Conservation (phyloP, 2,888 invertebrate genomes). For the Synanthedon myopaeformis region DNA sequence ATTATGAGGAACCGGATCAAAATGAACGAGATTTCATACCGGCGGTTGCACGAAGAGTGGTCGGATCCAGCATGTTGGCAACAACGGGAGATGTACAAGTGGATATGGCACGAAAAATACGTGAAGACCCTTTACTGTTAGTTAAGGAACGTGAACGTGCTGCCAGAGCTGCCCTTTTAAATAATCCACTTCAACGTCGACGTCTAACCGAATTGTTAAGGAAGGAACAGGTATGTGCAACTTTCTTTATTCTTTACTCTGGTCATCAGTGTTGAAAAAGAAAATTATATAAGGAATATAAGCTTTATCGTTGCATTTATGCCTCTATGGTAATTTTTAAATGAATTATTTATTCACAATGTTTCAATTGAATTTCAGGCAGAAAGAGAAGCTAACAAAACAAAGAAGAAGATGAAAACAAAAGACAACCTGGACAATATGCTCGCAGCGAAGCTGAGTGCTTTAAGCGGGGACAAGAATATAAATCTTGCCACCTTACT, state of each 20-base stretch:
- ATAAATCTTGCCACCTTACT: conserved; percentile 45
- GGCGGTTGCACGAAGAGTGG: conserved; percentile 60
- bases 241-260: too few relatives aligned
- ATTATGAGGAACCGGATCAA: conserved; percentile 72
- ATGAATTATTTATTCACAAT: too few relatives aligned
- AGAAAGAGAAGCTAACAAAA: conserved; percentile 55
- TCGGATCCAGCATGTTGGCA: conserved; percentile 50
- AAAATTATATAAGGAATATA: too few relatives aligned
- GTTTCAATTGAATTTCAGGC: conserved; percentile 26
- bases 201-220: conserved; percentile 84
- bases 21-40: conserved; percentile 83
- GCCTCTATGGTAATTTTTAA: too few relatives aligned
- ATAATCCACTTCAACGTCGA: conserved; percentile 92
- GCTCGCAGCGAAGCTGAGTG: conserved; percentile 77
- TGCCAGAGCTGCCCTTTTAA: conserved; percentile 83
- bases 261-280: too few relatives aligned
- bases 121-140: conserved; percentile 92
- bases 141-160: conserved; percentile 93
- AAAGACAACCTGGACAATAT: conserved; percentile 74
- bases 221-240: conserved; percentile 53
- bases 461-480: conserved; percentile 62
- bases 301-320: too few relatives aligned
- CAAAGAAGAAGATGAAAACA: conserved; percentile 54
- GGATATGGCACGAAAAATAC: conserved; percentile 87
- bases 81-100: conserved; percentile 76